A percentile compares a stretch with the other conserved stretches of the same genome.
phyloP scores from a whole-genome alignment of 2,113 vertebrate genomes.

The Aphelocoma coerulescens region DNA sequence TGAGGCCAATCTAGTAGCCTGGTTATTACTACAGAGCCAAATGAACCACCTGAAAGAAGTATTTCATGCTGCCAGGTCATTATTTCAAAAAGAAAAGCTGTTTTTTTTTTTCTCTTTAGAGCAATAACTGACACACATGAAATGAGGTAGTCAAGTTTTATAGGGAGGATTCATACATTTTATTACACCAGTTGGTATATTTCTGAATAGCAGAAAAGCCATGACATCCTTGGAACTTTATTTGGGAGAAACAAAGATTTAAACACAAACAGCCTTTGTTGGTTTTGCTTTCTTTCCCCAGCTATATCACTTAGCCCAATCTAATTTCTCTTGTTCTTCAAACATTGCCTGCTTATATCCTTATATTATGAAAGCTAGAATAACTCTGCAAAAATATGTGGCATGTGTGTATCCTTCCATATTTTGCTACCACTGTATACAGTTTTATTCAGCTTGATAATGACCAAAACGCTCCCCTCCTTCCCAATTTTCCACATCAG shows the following conservation, averaged over 20 bases:
- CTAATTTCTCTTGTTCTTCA: neutral
- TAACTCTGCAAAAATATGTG: neutral
- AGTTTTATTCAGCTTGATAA: neutral
- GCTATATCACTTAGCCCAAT: neutral
- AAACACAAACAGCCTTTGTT: neutral
- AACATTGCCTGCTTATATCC: neutral
- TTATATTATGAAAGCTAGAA: neutral
- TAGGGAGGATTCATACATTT: neutral
- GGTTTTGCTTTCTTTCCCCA: neutral
- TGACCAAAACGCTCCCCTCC: neutral
- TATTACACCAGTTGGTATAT: neutral
- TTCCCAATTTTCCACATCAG: neutral
- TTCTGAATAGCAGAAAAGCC: neutral
- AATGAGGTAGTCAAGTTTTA: neutral
- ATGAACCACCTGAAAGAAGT: neutral
- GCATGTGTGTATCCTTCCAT: neutral
- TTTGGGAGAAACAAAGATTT: neutral
- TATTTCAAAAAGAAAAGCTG: neutral
- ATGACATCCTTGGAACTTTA: neutral
- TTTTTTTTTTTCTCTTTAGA: neutral
- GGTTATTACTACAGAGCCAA: neutral
- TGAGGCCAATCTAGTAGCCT: neutral
- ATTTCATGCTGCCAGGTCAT: neutral
- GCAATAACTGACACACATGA: neutral
- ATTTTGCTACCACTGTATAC: neutral